Percentiles rank a stretch among this genome's conserved stretches.
Evolutionary conservation across 2,797 vertebrate genomes (phyloP).

Genomic region (Parauchenoglanis ngamensis): DNA sequence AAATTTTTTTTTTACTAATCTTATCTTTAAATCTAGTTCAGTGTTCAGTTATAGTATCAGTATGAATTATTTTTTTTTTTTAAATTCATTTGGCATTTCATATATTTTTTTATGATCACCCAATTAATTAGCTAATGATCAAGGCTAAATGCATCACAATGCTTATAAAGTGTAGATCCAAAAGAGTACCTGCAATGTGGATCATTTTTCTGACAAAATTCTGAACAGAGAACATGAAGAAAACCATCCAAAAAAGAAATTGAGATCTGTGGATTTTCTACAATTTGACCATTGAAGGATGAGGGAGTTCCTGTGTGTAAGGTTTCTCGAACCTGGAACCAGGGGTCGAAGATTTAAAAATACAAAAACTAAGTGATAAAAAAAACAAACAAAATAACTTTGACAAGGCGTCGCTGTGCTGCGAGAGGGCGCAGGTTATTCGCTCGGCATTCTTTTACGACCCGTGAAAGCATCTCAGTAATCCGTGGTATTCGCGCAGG

Average conservation of each 20-base stretch:
- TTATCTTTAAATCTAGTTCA: too few relatives aligned
- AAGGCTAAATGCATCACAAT: not conserved
- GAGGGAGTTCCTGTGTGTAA: not conserved
- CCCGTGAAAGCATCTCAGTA: conserved; percentile 34
- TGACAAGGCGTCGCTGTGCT: not conserved
- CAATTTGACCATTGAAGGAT: not conserved
- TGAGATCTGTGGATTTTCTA: not conserved
- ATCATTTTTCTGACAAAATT: not conserved
- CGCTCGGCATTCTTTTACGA: conserved; percentile 19
- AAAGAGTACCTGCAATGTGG: not conserved
- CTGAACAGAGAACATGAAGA: not conserved
- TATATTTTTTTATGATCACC: not conserved
- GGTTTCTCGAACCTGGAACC: not conserved
- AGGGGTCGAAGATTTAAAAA: not conserved
- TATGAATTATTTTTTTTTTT: not conserved
- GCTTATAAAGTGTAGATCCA: not conserved
- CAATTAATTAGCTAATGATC: not conserved
- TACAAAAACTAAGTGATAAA: not conserved
- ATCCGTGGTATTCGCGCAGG: conserved; percentile 28
- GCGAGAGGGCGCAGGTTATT: not conserved
- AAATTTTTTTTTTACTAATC: too few relatives aligned
- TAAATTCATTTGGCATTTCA: not conserved
- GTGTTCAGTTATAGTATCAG: not conserved
- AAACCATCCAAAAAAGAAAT: not conserved
- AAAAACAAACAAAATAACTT: not conserved